Percentiles rank a stretch among this genome's conserved stretches.
Evolutionary conservation across 2,797 vertebrate genomes (phyloP).

Genomic region (Hypotaenidia philippensis): DNA sequence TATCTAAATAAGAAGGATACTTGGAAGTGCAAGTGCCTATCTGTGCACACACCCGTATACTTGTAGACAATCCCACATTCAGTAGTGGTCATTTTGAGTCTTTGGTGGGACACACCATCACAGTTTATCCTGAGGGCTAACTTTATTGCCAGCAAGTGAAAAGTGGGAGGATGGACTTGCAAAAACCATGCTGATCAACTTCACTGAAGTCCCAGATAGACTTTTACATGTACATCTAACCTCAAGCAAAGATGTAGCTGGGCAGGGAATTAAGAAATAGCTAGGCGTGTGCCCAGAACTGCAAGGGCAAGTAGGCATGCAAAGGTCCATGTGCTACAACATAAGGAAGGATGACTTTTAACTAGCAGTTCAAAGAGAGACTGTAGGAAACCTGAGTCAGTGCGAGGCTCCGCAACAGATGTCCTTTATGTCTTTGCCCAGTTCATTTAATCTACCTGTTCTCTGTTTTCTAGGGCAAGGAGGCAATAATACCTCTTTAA

Average conservation of each 20-base stretch:
- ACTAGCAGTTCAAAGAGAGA: neutral
- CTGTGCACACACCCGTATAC: neutral
- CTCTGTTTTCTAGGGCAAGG: neutral
- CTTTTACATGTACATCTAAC: neutral
- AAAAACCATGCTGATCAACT: neutral
- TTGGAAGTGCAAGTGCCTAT: neutral
- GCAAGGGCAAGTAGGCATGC: neutral
- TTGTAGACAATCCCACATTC: neutral
- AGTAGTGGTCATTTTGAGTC: neutral
- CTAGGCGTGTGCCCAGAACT: neutral
- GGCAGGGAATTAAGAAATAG: neutral
- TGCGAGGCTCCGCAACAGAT: neutral
- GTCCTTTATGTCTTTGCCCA: neutral
- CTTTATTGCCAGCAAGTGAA: neutral
- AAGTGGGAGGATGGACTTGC: neutral
- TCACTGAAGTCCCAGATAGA: neutral
- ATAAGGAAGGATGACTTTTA: neutral
- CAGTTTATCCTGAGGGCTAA: neutral
- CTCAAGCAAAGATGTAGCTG: neutral
- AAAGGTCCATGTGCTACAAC: neutral
- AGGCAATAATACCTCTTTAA: neutral
- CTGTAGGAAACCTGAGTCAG: neutral
- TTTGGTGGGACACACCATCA: neutral
- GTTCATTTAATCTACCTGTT: neutral
- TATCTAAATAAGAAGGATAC: neutral